These are phyloP conservation scores for Centropyge bicolor DNA, from an alignment of 2,797 vertebrate species.

Conservation along the genomic window DNA sequence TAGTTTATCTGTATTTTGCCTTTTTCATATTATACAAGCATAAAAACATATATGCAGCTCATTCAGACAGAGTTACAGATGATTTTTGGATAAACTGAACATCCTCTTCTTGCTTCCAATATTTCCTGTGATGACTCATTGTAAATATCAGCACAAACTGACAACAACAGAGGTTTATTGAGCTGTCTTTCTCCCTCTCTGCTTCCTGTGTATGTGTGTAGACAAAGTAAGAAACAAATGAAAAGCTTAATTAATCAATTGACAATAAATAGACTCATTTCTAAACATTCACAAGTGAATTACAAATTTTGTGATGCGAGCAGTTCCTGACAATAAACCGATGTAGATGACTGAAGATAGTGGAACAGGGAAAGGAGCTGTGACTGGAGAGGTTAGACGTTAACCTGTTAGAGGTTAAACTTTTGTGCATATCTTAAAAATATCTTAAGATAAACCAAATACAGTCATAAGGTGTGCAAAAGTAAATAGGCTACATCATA, in stretches of 20 bases:
- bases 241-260: not conserved
- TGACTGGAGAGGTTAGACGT: too few relatives aligned
- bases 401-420: too few relatives aligned
- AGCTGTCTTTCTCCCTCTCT: not conserved
- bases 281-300: not conserved
- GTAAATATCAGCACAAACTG: not conserved
- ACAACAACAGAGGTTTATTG: not conserved
- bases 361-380: too few relatives aligned
- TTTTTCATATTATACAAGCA: too few relatives aligned
- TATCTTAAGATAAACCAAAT: not conserved
- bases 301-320: not conserved
- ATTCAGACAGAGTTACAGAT: too few relatives aligned
- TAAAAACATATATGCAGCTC: too few relatives aligned
- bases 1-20: not conserved
- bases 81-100: not conserved
- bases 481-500: not conserved
- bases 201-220: not conserved
- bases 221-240: not conserved
- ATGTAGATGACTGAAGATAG: too few relatives aligned
- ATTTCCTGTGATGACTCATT: not conserved
- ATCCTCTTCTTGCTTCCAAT: not conserved
- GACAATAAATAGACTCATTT: not conserved
- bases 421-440: not conserved
- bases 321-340: too few relatives aligned
- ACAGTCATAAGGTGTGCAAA: not conserved